A percentile compares a stretch with the other conserved stretches of the same genome.
phyloP scores from a whole-genome alignment of 1,140 invertebrate genomes.

The Drosophila pectinifera region DNA sequence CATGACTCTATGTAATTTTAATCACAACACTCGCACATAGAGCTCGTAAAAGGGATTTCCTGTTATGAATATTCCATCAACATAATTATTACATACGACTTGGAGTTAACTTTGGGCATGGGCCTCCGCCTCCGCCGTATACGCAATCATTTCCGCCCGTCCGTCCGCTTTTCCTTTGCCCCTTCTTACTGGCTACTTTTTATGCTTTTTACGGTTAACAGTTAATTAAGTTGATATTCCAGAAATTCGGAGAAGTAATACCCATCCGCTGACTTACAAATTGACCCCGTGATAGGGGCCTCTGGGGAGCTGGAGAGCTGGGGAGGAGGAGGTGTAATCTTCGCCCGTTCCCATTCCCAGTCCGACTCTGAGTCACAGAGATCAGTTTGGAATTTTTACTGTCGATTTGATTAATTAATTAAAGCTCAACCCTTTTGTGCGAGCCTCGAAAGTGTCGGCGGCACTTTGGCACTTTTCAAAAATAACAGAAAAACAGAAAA shows the following conservation, averaged over 20 bases:
- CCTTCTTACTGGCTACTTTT: neutral
- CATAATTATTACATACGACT: slow-evolving; percentile 66
- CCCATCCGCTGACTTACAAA: slow-evolving; percentile 47
- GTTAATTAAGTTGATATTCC: slow-evolving; percentile 78
- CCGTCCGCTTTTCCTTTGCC: slow-evolving; percentile 20
- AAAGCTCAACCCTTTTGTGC: slow-evolving; percentile 69
- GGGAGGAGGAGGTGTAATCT: slow-evolving; percentile 21
- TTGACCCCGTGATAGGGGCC: slow-evolving; percentile 52
- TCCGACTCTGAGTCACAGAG: slow-evolving; percentile 43
- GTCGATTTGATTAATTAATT: slow-evolving; percentile 83
- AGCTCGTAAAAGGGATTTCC: slow-evolving; percentile 69
- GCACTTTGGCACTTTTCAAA: slow-evolving; percentile 61
- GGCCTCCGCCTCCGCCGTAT: slow-evolving; percentile 19
- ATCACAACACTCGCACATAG: slow-evolving; percentile 45
- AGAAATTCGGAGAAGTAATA: slow-evolving; percentile 67
- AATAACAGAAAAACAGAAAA: neutral
- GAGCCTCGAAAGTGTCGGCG: slow-evolving; percentile 65
- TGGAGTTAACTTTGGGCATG: slow-evolving; percentile 42
- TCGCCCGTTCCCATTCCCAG: slow-evolving; percentile 19
- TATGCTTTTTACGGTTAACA: slow-evolving; percentile 60
- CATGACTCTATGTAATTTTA: slow-evolving; percentile 75
- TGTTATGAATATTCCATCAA: slow-evolving; percentile 72
- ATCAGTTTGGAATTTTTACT: slow-evolving; percentile 64
- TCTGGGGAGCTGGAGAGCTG: too few relatives aligned
- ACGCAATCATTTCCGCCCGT: slow-evolving; percentile 65